These are phyloP conservation scores for Bursaphelenchus mucronatus DNA, from an alignment of 1,140 invertebrate species.

Conservation along the genomic window DNA sequence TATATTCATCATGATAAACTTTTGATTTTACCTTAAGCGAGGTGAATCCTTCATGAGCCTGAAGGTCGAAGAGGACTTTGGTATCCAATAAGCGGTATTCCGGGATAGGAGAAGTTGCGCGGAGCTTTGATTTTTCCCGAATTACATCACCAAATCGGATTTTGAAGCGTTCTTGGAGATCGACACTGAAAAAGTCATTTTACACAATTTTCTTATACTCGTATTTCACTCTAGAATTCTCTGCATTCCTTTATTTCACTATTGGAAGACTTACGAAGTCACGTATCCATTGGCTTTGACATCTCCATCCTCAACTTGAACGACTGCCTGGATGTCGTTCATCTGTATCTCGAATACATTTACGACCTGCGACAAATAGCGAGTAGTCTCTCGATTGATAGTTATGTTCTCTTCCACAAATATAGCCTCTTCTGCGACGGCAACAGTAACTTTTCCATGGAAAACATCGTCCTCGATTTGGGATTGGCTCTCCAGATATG, in stretches of 20 bases:
- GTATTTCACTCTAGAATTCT: too few species aligned
- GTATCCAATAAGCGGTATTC: slow-evolving; percentile 1
- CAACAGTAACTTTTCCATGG: background rate
- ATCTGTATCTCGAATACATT: slow-evolving; percentile 10
- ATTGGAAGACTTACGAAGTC: background rate
- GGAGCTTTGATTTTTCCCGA: slow-evolving; percentile 1
- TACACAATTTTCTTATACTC: background rate
- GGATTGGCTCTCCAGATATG: slow-evolving; percentile 9
- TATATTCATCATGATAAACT: too few species aligned
- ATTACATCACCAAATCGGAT: slow-evolving; percentile 15
- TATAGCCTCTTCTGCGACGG: slow-evolving; percentile 19
- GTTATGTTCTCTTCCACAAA: slow-evolving; percentile 5
- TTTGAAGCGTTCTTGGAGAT: slow-evolving; percentile 6
- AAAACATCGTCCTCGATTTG: slow-evolving; percentile 17
- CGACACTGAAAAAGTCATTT: slow-evolving; percentile 10
- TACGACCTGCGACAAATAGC: slow-evolving; percentile 9
- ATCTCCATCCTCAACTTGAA: slow-evolving; percentile 2
- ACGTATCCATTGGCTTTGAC: slow-evolving; percentile 1
- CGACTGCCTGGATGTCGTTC: slow-evolving; percentile 4
- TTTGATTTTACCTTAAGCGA: slow-evolving; percentile 3
- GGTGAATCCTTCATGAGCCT: background rate
- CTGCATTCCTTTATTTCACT: background rate
- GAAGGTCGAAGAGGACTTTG: slow-evolving; percentile 2
- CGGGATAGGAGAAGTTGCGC: slow-evolving; percentile 5
- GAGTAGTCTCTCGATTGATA: background rate